Conservation (phyloP, 2,888 invertebrate species). For the Ctena decussata region DNA sequence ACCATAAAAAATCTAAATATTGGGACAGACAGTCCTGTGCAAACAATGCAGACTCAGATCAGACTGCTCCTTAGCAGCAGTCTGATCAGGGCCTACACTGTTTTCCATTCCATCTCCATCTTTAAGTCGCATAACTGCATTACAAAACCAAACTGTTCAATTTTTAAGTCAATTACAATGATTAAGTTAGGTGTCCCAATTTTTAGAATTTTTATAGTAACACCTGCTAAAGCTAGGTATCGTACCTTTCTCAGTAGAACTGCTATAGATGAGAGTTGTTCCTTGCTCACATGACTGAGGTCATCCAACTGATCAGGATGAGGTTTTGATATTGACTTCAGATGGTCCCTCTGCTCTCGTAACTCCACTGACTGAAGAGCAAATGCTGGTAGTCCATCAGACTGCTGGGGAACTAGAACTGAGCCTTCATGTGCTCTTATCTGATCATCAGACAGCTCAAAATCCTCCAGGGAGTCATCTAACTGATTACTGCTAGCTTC, state of each 20-base stretch:
- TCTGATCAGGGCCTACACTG: too few species aligned
- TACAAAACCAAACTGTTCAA: too few species aligned
- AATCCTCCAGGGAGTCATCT: not conserved
- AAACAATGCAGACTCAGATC: too few species aligned
- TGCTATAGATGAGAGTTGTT: conserved; percentile 75
- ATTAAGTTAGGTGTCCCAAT: too few species aligned
- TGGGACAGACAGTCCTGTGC: too few species aligned
- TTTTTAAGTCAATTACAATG: too few species aligned
- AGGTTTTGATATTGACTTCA: conserved; percentile 73
- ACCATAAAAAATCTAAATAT: too few species aligned
- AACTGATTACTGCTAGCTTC: not conserved
- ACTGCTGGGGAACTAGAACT: conserved; percentile 46
- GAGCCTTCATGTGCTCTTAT: not conserved
- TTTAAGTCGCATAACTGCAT: too few species aligned
- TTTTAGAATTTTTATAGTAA: too few species aligned
- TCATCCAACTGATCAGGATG: conserved; percentile 77
- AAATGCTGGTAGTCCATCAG: conserved; percentile 64
- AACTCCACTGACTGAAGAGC: conserved; percentile 75
- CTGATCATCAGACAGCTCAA: not conserved
- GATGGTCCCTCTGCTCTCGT: conserved; percentile 71
- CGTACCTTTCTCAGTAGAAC: conserved; percentile 82
- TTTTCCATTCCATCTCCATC: too few species aligned
- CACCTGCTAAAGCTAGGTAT: too few species aligned
- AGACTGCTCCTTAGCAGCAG: too few species aligned
- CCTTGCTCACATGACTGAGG: conserved; percentile 68